Base-by-base conservation (phyloP, 1,140 invertebrate species). In the Drosophila albomicans region DNA sequence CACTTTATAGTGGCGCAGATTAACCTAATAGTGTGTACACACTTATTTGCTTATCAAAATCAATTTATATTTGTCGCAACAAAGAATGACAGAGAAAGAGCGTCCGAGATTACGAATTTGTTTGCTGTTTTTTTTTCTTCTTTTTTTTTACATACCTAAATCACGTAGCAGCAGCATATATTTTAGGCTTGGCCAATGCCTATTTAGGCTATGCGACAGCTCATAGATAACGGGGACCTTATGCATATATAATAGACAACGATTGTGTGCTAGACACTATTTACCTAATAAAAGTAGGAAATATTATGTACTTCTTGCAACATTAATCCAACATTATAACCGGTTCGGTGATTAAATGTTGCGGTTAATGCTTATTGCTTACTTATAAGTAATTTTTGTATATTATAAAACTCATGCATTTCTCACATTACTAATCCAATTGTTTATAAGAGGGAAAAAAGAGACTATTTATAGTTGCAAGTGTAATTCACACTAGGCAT, bases 41-140 rank as follows among this genome's bases (percentile, higher is more conserved):
- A 78, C 46, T 68, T 72, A 59, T 57, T 43, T 70, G 67, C 61
- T 63, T 79, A 62, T 38, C 54, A 71, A 77, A 72, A 38, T 54
- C 65, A 74, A 68, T 62, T 70, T 64, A 62, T 48, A 57, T 48
- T 51, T 54, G 70, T 59, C 54, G 62, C 52, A 30, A 10, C n/a
- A 62, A 35, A 35, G 43, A 45, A 7, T 25, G 15, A 45, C 3
- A 45, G 38, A 59, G 57, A 8, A 20, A 25, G 20, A 25, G 20
- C 20, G 20, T 25, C 3, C 20, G 20, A 25, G 63, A 65, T 65
- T 65, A 65, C n/a, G 38, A 65, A 56, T 35, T 35, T 30, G 54
- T 66, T 43, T 43, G 38, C 51, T 61, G 38, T 30, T 66, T 56
- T 66, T 38, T 10, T 38, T 3, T 38, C 0, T 1, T 1, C 1